Percentiles rank a stretch among this genome's conserved stretches.
phyloP scores from a whole-genome alignment of 2,113 vertebrate species.

The Rhizomys pruinosus region DNA sequence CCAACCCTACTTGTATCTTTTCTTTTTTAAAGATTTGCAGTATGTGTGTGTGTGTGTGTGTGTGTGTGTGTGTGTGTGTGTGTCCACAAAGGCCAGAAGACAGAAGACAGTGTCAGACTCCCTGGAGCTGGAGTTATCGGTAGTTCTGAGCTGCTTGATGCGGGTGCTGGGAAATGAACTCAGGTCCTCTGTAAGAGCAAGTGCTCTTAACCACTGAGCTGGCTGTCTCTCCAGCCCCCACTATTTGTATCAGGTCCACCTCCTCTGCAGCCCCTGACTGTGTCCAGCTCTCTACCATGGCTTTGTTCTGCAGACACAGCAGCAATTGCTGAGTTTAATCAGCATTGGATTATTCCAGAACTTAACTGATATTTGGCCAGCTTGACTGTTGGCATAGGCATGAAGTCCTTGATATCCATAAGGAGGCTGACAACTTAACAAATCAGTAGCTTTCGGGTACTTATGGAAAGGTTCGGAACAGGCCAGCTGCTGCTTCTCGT shows the following conservation, averaged over 20 bases:
- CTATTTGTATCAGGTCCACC: background rate
- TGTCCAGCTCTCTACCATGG: background rate
- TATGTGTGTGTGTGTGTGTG: background rate
- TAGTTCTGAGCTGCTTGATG: background rate
- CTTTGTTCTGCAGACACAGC: background rate
- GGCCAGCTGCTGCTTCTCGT: conserved; percentile 82
- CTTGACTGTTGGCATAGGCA: conserved; percentile 78
- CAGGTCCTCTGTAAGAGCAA: background rate
- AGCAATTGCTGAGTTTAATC: conserved; percentile 18
- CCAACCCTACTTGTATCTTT: background rate
- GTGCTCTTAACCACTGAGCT: background rate
- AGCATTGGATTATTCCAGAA: conserved; percentile 13
- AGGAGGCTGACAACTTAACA: conserved; percentile 83
- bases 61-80: too few species aligned
- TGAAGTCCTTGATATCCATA: conserved; percentile 74
- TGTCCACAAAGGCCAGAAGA: too few species aligned
- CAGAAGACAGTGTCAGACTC: too few species aligned
- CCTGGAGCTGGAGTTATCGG: background rate
- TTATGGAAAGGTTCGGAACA: conserved; percentile 80
- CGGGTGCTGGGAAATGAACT: background rate
- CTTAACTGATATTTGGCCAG: conserved; percentile 73
- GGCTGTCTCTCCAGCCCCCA: background rate
- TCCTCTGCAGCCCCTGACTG: background rate
- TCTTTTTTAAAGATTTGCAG: background rate
- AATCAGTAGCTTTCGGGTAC: conserved; percentile 83